Percentiles rank a stretch among this genome's conserved stretches.
Evolutionary conservation across 2,113 vertebrate species (phyloP).

Genomic region (Nothobranchius furzeri): DNA sequence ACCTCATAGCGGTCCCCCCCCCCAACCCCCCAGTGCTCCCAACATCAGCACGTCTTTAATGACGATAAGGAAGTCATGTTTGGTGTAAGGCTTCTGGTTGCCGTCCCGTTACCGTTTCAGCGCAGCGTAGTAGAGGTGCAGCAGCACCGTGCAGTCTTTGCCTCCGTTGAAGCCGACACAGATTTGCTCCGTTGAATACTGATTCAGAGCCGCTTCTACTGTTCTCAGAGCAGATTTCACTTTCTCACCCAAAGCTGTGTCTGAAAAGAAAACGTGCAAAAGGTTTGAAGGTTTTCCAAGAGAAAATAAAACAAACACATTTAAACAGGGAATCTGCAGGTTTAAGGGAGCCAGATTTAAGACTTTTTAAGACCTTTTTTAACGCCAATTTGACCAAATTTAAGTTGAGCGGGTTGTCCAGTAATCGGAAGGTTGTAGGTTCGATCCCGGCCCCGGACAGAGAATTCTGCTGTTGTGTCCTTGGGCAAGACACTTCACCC

Average conservation of each 20-base stretch:
- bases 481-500: too few species aligned
- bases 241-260: slow-evolving; percentile 84
- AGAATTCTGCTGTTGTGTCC: too few species aligned
- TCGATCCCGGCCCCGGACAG: too few species aligned
- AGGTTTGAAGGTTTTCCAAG: too few species aligned
- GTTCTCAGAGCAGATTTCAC: slow-evolving; percentile 84
- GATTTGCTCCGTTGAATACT: slow-evolving; percentile 81
- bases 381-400: too few species aligned
- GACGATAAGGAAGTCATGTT: too few species aligned
- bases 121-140: slow-evolving; percentile 90
- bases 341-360: too few species aligned
- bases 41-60: neutral
- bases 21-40: neutral
- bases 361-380: too few species aligned
- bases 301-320: too few species aligned
- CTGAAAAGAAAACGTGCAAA: slow-evolving; percentile 64
- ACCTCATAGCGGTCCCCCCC: slow-evolving; percentile 7
- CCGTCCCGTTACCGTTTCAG: slow-evolving; percentile 81
- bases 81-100: neutral
- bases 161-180: slow-evolving; percentile 97
- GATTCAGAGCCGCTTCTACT: slow-evolving; percentile 85
- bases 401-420: too few species aligned
- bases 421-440: too few species aligned
- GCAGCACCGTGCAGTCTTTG: slow-evolving; percentile 94
- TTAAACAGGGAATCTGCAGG: too few species aligned